Conservation (phyloP, 1,140 invertebrate species). For the Triops cancriformis region DNA sequence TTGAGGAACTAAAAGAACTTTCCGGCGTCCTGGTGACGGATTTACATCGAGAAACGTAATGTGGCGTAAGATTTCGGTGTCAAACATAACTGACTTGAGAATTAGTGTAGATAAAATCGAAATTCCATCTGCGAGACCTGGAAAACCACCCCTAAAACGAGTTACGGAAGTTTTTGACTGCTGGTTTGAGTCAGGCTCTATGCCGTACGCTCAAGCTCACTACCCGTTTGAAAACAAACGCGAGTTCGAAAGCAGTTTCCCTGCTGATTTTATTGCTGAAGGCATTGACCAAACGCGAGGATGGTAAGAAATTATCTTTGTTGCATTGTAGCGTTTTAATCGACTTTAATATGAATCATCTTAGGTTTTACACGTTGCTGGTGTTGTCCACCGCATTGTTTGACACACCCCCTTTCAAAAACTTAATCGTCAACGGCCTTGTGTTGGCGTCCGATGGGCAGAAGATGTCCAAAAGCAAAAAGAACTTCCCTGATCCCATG, state of each 20-base stretch:
- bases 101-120: slow-evolving; percentile 76
- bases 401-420: slow-evolving; percentile 94
- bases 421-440: slow-evolving; percentile 91
- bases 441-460: slow-evolving; percentile 92
- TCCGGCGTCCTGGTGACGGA: slow-evolving; percentile 76
- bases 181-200: slow-evolving; percentile 99
- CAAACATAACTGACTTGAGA: slow-evolving; percentile 15
- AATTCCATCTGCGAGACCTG: slow-evolving; percentile 80
- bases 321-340: neutral
- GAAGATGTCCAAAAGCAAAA: slow-evolving; percentile 99
- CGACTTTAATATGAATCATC: slow-evolving; percentile 23
- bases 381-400: slow-evolving; percentile 96
- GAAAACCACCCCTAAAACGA: slow-evolving; percentile 70
- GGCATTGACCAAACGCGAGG: slow-evolving; percentile 98
- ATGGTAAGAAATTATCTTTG: slow-evolving; percentile 49
- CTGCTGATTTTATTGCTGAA: slow-evolving; percentile 99
- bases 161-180: slow-evolving; percentile 97
- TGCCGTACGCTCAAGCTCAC: slow-evolving; percentile 97
- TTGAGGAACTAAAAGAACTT: slow-evolving; percentile 76
- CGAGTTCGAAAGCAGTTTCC: slow-evolving; percentile 88
- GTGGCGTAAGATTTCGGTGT: neutral
- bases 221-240: slow-evolving; percentile 90
- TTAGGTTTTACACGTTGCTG: slow-evolving; percentile 87
- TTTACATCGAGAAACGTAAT: slow-evolving; percentile 80
- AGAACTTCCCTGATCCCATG: slow-evolving; percentile 96